These are phyloP conservation scores for Molossus molossus DNA, from an alignment of 2,797 vertebrate genomes.

Conservation along the genomic window DNA sequence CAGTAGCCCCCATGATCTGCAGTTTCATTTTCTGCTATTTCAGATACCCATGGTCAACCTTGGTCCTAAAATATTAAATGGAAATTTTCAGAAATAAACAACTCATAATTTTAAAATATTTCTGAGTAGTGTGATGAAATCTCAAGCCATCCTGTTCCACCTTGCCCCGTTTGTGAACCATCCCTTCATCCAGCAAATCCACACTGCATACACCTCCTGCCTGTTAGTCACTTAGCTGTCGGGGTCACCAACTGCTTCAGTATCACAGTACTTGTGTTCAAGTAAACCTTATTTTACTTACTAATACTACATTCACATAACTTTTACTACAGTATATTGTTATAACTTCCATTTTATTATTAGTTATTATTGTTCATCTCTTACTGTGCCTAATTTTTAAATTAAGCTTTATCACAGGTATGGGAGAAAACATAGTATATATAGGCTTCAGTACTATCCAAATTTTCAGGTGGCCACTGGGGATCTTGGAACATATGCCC, in stretches of 20 bases:
- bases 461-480: background rate
- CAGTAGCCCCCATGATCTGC: background rate
- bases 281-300: background rate
- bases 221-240: background rate
- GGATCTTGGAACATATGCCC: background rate
- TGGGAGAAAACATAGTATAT: background rate
- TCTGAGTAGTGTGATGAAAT: background rate
- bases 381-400: background rate
- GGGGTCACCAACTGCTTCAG: background rate
- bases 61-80: background rate
- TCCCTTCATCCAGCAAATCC: too few species aligned
- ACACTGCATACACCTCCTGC: background rate
- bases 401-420: background rate
- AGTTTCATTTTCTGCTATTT: background rate
- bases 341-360: background rate
- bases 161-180: background rate
- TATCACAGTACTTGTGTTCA: background rate
- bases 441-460: background rate
- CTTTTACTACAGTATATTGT: background rate
- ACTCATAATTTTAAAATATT: background rate
- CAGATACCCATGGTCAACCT: background rate
- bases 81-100: background rate
- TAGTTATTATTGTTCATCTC: background rate
- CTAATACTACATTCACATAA: background rate
- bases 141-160: background rate